Base-by-base conservation (phyloP, 2,888 invertebrate genomes). In the Dasysyrphus albostriatus region DNA sequence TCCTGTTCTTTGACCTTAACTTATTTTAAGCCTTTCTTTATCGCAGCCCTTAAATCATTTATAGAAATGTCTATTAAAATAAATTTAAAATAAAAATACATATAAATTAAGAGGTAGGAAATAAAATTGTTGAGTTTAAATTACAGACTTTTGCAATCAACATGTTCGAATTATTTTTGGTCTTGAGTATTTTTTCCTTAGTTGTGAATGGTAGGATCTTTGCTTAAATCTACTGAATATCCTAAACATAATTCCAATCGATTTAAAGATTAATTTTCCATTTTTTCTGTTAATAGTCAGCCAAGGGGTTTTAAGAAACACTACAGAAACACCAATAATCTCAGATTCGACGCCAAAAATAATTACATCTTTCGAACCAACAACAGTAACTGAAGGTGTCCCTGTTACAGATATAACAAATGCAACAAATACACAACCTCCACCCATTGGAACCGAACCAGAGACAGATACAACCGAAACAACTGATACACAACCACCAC, bases 131-230 rank as follows among this genome's bases (percentile, higher is more conserved):
- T 39, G 16, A 39, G 39, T 59, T 16, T 2, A 3, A 12, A 1
- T 19, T 59, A 19, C 7, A 24, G 12, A n/a, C 34, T 10, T 59
- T 7, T 0, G 5, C 16, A 9, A 59, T 19, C 19, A 19, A 59
- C 24, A 59, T 59, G 59, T 59, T 59, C 0, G 19, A 59, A 24
- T 59, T 39, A 39, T 12, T 59, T 59, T 39, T 59, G 2, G 5
- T 8, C 4, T 19, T 59, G 1, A 39, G 39, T 37, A 39, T 59
- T 39, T 39, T 59, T 12, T 32, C 1, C 5, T 6, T 19, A 7
- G 12, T 2, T 58, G 1, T 58, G 10, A 58, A 32, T 32, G 34
- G 32, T 16, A 37, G 5, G 16, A n/a, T n/a, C 37, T 16, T 34
- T 9, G 5, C n/a, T 58, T 8, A 7, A n/a, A 1, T 44, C 16